Base-by-base conservation (phyloP, 2,113 vertebrate species). In the Elephantulus edwardii region DNA sequence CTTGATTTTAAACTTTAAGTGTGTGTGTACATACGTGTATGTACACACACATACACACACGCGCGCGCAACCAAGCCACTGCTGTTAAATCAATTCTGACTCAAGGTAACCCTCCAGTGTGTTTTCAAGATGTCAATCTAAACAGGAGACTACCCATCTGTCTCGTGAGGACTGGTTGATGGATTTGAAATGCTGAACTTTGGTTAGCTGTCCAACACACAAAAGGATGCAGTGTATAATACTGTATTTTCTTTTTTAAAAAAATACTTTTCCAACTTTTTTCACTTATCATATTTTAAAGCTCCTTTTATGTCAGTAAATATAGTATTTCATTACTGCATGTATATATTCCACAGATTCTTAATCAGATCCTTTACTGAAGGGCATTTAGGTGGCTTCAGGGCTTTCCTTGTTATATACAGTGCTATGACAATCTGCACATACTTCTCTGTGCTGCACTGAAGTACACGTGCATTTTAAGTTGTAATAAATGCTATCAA, bases 401-500 rank as follows among this genome's bases (percentile, higher is more conserved):
- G 62, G 19, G 76, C 58, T 75, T 90, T 72, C 77, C 72, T n/a
- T 83, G 40, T 66, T 83, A 58, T 33, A 75, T 79, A 64, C 6
- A 71, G 56, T 71, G 58, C 13, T 83, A n/a, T 83, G 58, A 86
- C 20, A 56, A 22, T 56, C 54, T 56, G 26, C 26, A 17, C 19
- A 6, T 13, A 56, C 54, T 56, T 56, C 54, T 56, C 54, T 56
- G 48, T 74, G 52, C 17, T 62, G 30, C 38, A 82, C 0, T 68
- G 71, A 85, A 82, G 38, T 42, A 33, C 24, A 52, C 17, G n/a
- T 62, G 8, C 62, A 83, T 75, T 86, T 80, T 42, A 92, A 75
- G 66, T 87, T 87, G n/a, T 77, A 86, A 86, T 66, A 71, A 87
- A 77, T 76, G 84, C 22, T 81, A 84, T 56, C 50, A 84, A 81